phyloP scores from a whole-genome alignment of 1,140 invertebrate genomes.

The Megalopta genalis region DNA sequence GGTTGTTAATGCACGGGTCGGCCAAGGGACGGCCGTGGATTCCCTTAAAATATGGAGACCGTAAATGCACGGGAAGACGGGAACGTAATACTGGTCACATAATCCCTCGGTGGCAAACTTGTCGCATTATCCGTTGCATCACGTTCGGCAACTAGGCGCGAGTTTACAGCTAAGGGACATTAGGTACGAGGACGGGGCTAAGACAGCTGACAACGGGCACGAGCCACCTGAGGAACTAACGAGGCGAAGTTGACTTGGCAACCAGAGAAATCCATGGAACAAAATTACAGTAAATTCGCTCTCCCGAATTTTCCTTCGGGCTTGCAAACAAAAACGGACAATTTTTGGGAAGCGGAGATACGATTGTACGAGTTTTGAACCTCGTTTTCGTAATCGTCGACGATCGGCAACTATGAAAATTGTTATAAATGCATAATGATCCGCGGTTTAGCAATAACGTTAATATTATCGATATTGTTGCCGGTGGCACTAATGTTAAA shows the following conservation, averaged over 20 bases:
- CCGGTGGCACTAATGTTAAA: too few species aligned
- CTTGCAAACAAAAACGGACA: too few species aligned
- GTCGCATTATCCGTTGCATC: slow-evolving; percentile 61
- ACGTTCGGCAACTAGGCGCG: slow-evolving; percentile 54
- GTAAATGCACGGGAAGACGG: slow-evolving; percentile 24
- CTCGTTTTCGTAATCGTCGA: too few species aligned
- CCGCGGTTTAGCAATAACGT: too few species aligned
- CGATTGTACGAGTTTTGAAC: too few species aligned
- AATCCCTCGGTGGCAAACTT: slow-evolving; percentile 59
- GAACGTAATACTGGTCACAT: slow-evolving; percentile 53
- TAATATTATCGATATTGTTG: too few species aligned
- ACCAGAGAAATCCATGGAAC: background rate
- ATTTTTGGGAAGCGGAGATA: too few species aligned
- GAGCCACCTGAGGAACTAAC: slow-evolving; percentile 47
- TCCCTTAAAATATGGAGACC: slow-evolving; percentile 29
- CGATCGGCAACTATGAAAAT: too few species aligned
- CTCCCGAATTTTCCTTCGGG: too few species aligned
- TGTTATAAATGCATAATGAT: too few species aligned
- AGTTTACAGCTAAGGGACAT: slow-evolving; percentile 51
- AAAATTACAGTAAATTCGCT: background rate
- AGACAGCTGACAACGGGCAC: slow-evolving; percentile 56
- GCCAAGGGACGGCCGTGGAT: slow-evolving; percentile 2
- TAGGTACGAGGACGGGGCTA: slow-evolving; percentile 43
- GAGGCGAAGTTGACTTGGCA: slow-evolving; percentile 26
- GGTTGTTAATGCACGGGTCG: background rate